Evolutionary conservation across 2,888 invertebrate genomes (phyloP), one percentile per base, ranked within the genome.

Genomic region (Tiphia femorata): DNA sequence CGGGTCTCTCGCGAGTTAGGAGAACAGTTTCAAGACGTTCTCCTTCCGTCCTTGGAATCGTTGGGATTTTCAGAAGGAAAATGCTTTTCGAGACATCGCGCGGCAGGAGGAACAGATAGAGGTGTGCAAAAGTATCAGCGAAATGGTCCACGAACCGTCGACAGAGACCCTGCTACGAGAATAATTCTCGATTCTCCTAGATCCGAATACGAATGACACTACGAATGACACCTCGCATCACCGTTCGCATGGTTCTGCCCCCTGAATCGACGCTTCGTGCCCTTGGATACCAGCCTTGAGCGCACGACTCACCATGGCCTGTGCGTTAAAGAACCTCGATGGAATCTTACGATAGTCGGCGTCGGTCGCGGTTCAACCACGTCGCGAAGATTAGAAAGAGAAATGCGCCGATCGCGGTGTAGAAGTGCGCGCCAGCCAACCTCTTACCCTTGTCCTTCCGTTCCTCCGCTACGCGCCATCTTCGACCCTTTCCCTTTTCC

Each of bases 261-360:
- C 23, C 1, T 21, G n/a, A 12, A n/a, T n/a, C 10, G 0, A n/a
- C 16, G 19, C 19, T 23, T 35, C 42, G 49, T 38, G n/a, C n/a
- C n/a, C n/a, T n/a, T n/a, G n/a, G n/a, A n/a, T n/a, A n/a, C n/a
- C n/a, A n/a, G n/a, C n/a, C n/a, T n/a, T n/a, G n/a, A n/a, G 33
- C 46, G 50, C 46, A 56, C 59, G 60, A 68, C 60, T 68, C 70
- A 68, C 63, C 58, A 30, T 40, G 46, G 44, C 49, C 46, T 37
- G 23, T 23, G 55, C 46, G 54, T 58, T 57, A 65, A 70, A 48
- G 58, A 57, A 61, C 37, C 44, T 25, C 57, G 61, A 66, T 66
- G 70, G 55, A 61, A 70, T 70, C 43, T 50, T 8, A 49, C 41
- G 70, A 69, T 70, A 63, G 42, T 23, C 30, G 17, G 46, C 40